Evolutionary conservation across 2,113 vertebrate genomes (phyloP), one percentile per base, ranked within the genome.

Genomic region (Lampris megalopsis): DNA sequence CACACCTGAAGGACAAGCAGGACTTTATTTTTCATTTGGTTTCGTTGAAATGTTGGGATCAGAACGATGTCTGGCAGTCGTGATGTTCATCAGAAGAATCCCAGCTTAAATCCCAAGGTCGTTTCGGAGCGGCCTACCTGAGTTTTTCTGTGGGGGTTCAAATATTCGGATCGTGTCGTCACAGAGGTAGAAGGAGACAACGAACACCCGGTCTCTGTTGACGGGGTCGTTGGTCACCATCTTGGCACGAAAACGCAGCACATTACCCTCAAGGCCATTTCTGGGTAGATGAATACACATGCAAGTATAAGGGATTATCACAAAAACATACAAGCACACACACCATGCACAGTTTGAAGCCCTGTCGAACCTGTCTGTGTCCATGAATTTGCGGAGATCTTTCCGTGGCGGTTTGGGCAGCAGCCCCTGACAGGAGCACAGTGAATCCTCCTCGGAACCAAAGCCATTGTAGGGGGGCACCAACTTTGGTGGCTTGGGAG

Each of bases 361-460:
- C 59, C 49, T 52, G 47, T 68, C 81, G 85, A 6, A 98, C 98
- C 97, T 97, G 95, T 97, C 96, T 87, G 96, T 96, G 86, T 94
- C 84, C 90, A 96, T 84, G 53, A 96, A 94, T 68, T 97, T 96
- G 63, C 24, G 91, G 68, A 97, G 94, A 79, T 97, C 94, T 79
- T 92, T 96, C 69, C 75, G 84, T 1, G 87, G 90, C 74, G 92
- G 89, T 67, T 95, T 95, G 73, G 82, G 91, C 73, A 94, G 36
- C 54, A 99, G 82, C 48, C 90, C 43, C 77, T 86, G 83, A 81
- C 96, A 98, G 68, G 93, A 96, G 65, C 88, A 86, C 3, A 98
- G 91, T 3, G 97, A 98, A 89, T 99, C 98, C 86, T 97, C 97
- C 91, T 98, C 97, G 3, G 96, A 96, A 73, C 97, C 96, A 91